phyloP scores from a whole-genome alignment of 2,113 vertebrate species.

The Ochotona princeps region DNA sequence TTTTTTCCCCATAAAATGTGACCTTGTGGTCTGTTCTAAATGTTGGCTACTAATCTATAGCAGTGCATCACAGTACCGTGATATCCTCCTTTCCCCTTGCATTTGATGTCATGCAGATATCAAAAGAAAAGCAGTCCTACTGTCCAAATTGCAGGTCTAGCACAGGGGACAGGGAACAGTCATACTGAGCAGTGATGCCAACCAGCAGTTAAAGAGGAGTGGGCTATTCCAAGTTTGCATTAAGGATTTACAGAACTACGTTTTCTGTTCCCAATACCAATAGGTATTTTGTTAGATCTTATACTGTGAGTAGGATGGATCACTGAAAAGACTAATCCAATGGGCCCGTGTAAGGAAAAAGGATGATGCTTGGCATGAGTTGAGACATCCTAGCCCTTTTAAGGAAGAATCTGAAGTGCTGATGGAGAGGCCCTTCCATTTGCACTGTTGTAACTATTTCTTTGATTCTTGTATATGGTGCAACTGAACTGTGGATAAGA shows the following conservation, averaged over 20 bases:
- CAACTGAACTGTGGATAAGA: background rate
- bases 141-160: rapidly evolving
- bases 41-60: background rate
- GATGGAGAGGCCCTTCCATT: background rate
- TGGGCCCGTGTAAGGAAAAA: slow-evolving; percentile 14
- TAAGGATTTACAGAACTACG: slow-evolving; percentile 3
- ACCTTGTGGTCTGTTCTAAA: background rate
- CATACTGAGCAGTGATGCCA: background rate
- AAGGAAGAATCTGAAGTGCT: background rate
- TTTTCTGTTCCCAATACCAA: background rate
- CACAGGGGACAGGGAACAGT: background rate
- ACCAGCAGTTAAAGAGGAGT: slow-evolving; percentile 37
- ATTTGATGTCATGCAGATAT: background rate
- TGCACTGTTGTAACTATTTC: background rate
- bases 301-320: background rate
- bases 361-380: background rate
- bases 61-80: background rate
- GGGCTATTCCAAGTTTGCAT: slow-evolving; percentile 41
- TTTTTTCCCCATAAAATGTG: background rate
- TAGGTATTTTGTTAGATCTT: slow-evolving; percentile 53
- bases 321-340: background rate
- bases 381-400: background rate
- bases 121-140: background rate
- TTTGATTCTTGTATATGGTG: background rate
- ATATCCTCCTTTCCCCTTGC: background rate